These are phyloP conservation scores for Sitobion miscanthi DNA, from an alignment of 1,140 invertebrate species.

Conservation along the genomic window DNA sequence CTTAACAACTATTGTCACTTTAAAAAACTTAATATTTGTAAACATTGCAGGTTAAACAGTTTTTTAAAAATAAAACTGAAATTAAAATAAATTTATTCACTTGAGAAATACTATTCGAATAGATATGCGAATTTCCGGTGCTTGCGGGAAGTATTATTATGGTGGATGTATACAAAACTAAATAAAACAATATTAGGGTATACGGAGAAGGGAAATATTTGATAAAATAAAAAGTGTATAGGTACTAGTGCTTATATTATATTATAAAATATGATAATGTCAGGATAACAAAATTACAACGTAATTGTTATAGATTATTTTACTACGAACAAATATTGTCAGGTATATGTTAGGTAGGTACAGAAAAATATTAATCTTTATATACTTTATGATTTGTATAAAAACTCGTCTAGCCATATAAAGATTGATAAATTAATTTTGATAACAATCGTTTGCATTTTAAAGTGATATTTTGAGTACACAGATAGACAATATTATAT, in stretches of 20 bases:
- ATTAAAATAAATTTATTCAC: not conserved
- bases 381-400: not conserved
- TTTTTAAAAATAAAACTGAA: not conserved
- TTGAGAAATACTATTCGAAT: not conserved
- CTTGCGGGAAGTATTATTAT: not conserved
- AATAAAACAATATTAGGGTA: not conserved
- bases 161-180: not conserved
- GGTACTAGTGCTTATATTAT: not conserved
- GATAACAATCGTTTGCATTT: slow-evolving; percentile 9
- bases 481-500: not conserved
- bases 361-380: not conserved
- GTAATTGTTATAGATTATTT: slow-evolving; percentile 17
- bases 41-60: not conserved
- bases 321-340: not conserved
- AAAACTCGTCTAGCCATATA: not conserved
- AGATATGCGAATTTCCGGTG: not conserved
- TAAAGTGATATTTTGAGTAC: not conserved
- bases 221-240: not conserved
- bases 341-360: not conserved
- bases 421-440: slow-evolving; percentile 6
- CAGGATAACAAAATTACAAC: slow-evolving; percentile 10
- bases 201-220: not conserved
- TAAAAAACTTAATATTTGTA: not conserved
- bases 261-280: not conserved
- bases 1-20: not conserved